Evolutionary conservation across 2,797 vertebrate species (phyloP).

Genomic region (Diglossa cyanea): DNA sequence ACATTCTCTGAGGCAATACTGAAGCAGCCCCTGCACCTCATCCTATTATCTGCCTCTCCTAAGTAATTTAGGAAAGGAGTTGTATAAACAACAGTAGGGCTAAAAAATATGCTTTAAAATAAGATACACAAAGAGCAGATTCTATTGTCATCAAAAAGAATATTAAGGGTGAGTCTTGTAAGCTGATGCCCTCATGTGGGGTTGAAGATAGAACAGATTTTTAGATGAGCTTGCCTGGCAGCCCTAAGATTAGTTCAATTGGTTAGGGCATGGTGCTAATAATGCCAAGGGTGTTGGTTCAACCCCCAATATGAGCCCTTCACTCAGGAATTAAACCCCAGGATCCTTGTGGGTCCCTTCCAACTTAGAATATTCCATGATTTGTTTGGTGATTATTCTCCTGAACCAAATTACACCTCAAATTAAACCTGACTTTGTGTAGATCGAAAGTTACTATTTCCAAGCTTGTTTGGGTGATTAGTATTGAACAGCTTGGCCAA

Average conservation of each 20-base stretch:
- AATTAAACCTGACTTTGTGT: not conserved
- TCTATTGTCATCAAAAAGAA: not conserved
- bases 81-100: rapidly evolving
- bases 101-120: not conserved
- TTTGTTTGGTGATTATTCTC: not conserved
- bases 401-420: not conserved
- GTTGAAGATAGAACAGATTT: not conserved
- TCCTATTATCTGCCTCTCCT: not conserved
- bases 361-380: not conserved
- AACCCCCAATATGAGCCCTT: not conserved
- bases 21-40: not conserved
- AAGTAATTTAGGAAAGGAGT: not conserved
- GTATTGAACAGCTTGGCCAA: not conserved
- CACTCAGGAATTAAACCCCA: not conserved
- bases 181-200: not conserved
- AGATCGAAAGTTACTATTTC: not conserved
- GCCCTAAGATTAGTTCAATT: not conserved
- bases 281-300: not conserved
- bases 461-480: not conserved
- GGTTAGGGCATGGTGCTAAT: not conserved
- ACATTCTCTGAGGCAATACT: not conserved
- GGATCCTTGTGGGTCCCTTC: not conserved
- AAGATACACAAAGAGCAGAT: not conserved
- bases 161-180: not conserved
- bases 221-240: not conserved